These are phyloP conservation scores for Archips crataeganus DNA, from an alignment of 2,888 invertebrate genomes.

Conservation along the genomic window DNA sequence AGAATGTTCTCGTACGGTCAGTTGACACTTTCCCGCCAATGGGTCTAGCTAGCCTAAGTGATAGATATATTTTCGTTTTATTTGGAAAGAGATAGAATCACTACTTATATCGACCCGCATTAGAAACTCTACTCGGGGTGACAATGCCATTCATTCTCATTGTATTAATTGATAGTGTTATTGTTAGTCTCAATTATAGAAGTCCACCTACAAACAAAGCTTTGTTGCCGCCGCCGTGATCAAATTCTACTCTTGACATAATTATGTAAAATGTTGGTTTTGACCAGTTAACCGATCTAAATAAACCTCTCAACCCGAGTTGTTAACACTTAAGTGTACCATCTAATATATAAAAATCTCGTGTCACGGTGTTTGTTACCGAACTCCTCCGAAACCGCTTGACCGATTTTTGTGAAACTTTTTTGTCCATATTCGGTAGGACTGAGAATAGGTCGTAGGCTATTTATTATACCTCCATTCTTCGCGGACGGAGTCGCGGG, in stretches of 20 bases:
- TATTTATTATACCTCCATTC: no score
- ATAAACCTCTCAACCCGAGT: not conserved
- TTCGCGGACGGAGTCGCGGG: no score
- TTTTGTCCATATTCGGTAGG: no score
- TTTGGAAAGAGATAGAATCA: not conserved
- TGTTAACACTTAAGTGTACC: slow-evolving; percentile 16
- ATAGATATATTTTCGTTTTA: not conserved
- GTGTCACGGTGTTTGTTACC: no score
- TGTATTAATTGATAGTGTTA: not conserved
- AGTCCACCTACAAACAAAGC: not conserved
- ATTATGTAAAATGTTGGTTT: not conserved
- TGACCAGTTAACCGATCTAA: not conserved
- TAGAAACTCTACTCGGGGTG: not conserved
- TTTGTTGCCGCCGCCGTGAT: not conserved
- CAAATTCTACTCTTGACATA: not conserved
- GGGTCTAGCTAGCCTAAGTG: not conserved
- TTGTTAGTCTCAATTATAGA: not conserved
- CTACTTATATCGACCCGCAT: not conserved
- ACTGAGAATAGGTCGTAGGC: no score
- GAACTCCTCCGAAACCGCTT: no score
- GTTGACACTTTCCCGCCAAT: not conserved
- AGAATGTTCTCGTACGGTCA: not conserved
- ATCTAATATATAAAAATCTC: no score
- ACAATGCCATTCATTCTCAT: not conserved
- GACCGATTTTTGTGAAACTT: no score